A percentile compares a stretch with the other conserved stretches of the same genome.
phyloP scores from a whole-genome alignment of 2,113 vertebrate species.

The Salminus brasiliensis region DNA sequence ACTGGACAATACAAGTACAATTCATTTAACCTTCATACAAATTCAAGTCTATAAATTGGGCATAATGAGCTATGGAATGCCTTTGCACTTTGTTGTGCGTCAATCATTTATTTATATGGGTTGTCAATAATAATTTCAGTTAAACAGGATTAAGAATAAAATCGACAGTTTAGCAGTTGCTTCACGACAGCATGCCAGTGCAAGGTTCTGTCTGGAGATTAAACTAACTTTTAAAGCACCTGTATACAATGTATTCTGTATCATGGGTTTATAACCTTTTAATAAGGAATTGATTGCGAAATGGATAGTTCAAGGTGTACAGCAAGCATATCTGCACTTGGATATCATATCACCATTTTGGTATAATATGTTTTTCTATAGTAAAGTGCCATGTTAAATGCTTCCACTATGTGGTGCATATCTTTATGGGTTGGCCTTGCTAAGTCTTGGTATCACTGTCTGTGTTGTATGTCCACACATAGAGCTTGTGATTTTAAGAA shows the following conservation, averaged over 20 bases:
- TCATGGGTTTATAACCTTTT: background rate
- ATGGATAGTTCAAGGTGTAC: background rate
- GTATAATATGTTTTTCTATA: background rate
- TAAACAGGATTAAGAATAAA: background rate
- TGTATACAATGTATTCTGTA: background rate
- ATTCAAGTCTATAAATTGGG: background rate
- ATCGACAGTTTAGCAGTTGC: background rate
- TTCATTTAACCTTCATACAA: background rate
- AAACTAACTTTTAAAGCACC: background rate
- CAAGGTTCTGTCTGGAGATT: background rate
- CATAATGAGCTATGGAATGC: background rate
- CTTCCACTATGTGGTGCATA: slow-evolving; percentile 14
- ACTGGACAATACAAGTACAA: slow-evolving; percentile 10
- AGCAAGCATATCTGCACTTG: background rate
- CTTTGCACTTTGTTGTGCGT: background rate
- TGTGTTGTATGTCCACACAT: background rate
- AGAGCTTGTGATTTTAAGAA: background rate
- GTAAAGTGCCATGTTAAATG: background rate
- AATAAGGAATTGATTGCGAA: background rate
- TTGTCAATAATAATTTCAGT: background rate
- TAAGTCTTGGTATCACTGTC: background rate
- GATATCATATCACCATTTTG: background rate
- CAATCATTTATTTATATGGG: background rate
- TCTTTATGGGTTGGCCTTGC: background rate
- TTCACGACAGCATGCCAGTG: background rate